These are phyloP conservation scores for Muscicapa adusta DNA, from an alignment of 2,113 vertebrate genomes.

Conservation along the genomic window DNA sequence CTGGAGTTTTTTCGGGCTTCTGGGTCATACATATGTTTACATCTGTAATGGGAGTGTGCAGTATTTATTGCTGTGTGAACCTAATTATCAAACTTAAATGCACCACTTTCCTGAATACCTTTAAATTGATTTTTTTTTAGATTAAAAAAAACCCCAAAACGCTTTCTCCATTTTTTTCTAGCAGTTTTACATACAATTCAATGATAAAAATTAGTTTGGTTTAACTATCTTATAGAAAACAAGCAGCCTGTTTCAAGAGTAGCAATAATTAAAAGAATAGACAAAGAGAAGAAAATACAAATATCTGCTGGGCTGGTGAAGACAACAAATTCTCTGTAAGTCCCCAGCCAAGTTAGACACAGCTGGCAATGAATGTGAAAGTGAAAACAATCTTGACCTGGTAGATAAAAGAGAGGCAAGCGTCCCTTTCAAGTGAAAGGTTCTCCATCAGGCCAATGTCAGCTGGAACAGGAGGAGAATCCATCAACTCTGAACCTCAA, in stretches of 20 bases:
- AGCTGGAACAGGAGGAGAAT: slow-evolving; percentile 39
- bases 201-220: neutral
- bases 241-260: neutral
- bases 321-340: neutral
- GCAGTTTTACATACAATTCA: neutral
- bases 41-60: neutral
- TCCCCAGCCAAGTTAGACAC: neutral
- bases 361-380: neutral
- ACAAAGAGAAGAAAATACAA: neutral
- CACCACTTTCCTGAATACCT: neutral
- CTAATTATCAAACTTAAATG: neutral
- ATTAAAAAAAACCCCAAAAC: neutral
- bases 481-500: slow-evolving; percentile 11
- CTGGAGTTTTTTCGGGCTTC: neutral
- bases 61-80: neutral
- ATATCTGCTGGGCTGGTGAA: neutral
- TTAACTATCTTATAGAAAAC: neutral
- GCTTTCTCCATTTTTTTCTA: neutral
- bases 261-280: slow-evolving; percentile 19
- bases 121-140: neutral
- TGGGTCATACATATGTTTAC: neutral
- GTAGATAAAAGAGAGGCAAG: slow-evolving; percentile 21
- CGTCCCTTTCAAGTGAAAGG: neutral
- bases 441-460: slow-evolving; percentile 33
- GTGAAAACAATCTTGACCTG: neutral